Evolutionary conservation across 2,113 vertebrate genomes (phyloP), one percentile per base, ranked within the genome.

Genomic region (Laticauda colubrina): DNA sequence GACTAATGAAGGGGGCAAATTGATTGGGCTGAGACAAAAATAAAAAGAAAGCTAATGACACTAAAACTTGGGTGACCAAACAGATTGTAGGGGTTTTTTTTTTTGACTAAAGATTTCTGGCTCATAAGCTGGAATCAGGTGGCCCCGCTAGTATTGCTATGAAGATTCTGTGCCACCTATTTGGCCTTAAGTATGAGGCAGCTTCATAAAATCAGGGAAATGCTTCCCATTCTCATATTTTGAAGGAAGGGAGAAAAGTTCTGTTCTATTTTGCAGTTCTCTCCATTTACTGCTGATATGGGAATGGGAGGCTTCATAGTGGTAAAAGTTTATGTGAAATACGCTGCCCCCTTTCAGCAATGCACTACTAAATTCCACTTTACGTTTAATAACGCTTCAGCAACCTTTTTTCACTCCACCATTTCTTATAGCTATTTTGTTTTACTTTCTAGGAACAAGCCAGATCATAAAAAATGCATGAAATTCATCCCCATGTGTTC

Each of bases 401-500:
- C 56, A 75, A 88, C 4, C 29, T 92, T 87, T 88, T 92, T 87
- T 88, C 34, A 75, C 1, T 75, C 34, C 75, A 26, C 20, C 15
- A 23, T 89, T 90, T 92, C 95, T 95, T 55, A n/a, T 90, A 43
- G 51, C 88, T 1, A 23, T 54, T 61, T 75, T 93, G 87, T 57
- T 90, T 97, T 88, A 90, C 15, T 95, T 96, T 95, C 39, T 94
- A 89, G 87, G 69, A 94, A 92, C 5, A 85, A 94, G 93, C 61
- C 75, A 91, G 89, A 12, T 34, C 88, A 93, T 94, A 89, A 95
- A 96, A 95, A 95, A 93, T 93, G 10, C 10, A 64, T 93, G 51
- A 92, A 94, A 94, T 56, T 91, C 90, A 95, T 87, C 94, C 95
- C 95, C 93, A n/a, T 90, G 95, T 89, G 94, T 29, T 91, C 88